A percentile compares a stretch with the other conserved stretches of the same genome.
Evolutionary conservation across 2,797 vertebrate genomes (phyloP).

Genomic region (Phyllotis vaccarum): DNA sequence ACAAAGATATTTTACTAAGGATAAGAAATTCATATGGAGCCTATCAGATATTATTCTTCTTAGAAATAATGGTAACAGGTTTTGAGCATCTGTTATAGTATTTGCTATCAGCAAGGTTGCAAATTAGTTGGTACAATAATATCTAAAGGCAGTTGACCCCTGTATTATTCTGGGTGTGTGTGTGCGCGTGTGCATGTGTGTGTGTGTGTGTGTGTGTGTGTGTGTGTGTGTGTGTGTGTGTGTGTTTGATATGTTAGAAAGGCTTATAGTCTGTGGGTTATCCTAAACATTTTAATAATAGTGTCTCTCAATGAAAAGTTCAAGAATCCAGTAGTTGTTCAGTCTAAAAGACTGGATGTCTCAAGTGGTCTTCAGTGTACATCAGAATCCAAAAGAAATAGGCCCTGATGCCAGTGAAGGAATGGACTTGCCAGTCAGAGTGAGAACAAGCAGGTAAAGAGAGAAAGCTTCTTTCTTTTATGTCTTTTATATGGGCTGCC

Average conservation of each 20-base stretch:
- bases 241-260: background rate
- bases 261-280: background rate
- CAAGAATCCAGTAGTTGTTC: background rate
- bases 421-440: background rate
- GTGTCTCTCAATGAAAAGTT: background rate
- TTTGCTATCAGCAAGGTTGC: background rate
- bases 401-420: background rate
- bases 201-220: background rate
- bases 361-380: background rate
- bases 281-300: background rate
- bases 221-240: no score
- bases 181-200: background rate
- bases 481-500: background rate
- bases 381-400: background rate
- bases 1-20: background rate
- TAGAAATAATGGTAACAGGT: background rate
- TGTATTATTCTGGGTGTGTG: background rate
- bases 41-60: background rate
- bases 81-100: background rate
- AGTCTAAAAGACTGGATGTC: background rate
- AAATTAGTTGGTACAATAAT: background rate
- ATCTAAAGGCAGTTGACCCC: background rate
- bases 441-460: background rate
- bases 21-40: background rate
- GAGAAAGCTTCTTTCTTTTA: background rate